Evolutionary conservation across 2,888 invertebrate genomes (phyloP), one percentile per base, ranked within the genome.

Genomic region (Bembecia ichneumoniformis): DNA sequence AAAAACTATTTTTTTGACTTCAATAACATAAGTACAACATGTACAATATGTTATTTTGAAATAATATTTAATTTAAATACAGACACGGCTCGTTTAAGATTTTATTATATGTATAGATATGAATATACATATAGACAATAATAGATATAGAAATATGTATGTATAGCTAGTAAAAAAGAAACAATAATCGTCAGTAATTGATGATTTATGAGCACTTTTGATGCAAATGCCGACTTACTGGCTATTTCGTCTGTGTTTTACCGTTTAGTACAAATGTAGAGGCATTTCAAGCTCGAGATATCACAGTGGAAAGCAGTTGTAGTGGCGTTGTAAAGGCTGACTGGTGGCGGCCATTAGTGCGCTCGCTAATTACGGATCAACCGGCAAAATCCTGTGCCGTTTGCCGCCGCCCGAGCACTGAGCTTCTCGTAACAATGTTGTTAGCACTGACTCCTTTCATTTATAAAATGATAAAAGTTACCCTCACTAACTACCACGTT

Each of bases 281-380:
- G 40, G 13, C n/a, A 40, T 40, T 40, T 40, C 40, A 40, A 40
- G 40, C 40, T 40, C 14, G 40, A 40, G 40, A 11, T 40, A 40
- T 40, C 40, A 40, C 40, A 13, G 28, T 14, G 43, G 10, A 28
- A 48, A 48, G 43, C 28, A 43, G 35, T 43, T 9, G 43, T 40
- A 40, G 40, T 40, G 11, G 40, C 40, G 40, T 36, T 36, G 64
- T 65, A 51, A 62, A 67, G 68, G 66, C 68, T 64, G 73, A 66
- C 68, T 68, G 66, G 58, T 55, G 60, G 64, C 52, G 59, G 63
- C 74, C 73, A 77, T 78, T 79, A 79, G 74, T 58, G 59, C 66
- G 58, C 64, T 62, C 66, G 64, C 69, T 76, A 77, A 65, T 40
- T 40, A 40, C 40, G 40, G 40, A 40, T 40, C 40, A 40, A 64